Evolutionary conservation across 2,113 vertebrate genomes (phyloP), one percentile per base, ranked within the genome.

Genomic region (Phalacrocorax aristotelis): DNA sequence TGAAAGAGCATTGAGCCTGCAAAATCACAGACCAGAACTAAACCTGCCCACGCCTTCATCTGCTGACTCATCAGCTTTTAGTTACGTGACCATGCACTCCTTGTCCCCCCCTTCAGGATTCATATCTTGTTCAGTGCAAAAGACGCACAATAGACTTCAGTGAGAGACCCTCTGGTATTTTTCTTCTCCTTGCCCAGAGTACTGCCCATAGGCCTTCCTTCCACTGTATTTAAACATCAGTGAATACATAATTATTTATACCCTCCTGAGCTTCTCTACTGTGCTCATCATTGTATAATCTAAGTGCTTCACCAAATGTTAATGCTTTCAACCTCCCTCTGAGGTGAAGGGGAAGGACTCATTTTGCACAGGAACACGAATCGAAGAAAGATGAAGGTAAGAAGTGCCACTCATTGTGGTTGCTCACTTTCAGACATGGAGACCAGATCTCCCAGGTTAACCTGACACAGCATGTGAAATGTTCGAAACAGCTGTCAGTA

Each of bases 221-320:
- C 44, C 15, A 62, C 4, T 69, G 10, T 51, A 62, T 69, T 70
- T 74, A 89, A 95, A 87, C 60, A 55, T n/a, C 17, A 30, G 51
- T 66, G 58, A 94, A 76, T 34, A 64, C 21, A 23, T 71, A 88
- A 93, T 83, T 79, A 69, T n/a, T 23, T 58, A 76, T 49, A 65
- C 51, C 84, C 87, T 93, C 78, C 82, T 80, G 91, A 91, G 81
- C 36, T 71, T 76, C 78, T 96, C 55, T 40, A 19, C 49, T 72
- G 61, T 29, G 58, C 75, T 93, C 95, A 95, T 94, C 90, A 76
- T 36, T 26, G 62, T 30, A 80, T 27, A 55, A 51, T 25, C 62
- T 69, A 89, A 90, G 49, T 72, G 78, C 83, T 97, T 83, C 76
- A 87, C 85, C 81, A 88, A 91, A 64, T 76, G 44, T 40, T n/a